These are phyloP conservation scores for Serinus canaria DNA, from an alignment of 2,113 vertebrate genomes.

Conservation along the genomic window DNA sequence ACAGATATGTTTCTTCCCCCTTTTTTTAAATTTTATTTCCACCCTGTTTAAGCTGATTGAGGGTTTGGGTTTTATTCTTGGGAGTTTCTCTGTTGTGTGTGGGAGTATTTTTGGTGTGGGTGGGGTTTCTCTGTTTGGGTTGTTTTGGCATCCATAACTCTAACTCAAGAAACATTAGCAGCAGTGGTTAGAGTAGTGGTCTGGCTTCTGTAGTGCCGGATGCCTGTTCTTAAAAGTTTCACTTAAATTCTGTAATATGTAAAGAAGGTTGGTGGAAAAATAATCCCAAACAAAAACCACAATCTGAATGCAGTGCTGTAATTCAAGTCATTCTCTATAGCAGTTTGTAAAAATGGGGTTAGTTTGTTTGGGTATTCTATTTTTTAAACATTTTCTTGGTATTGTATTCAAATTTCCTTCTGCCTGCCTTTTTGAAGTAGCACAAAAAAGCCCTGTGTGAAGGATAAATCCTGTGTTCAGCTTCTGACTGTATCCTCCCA, in stretches of 20 bases:
- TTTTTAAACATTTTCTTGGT: not conserved
- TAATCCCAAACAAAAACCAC: not conserved
- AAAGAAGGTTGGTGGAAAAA: not conserved
- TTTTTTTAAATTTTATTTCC: not conserved
- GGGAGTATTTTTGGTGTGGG: not conserved
- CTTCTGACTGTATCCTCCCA: not conserved
- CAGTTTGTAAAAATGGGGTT: not conserved
- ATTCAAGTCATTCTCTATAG: not conserved
- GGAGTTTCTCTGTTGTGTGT: not conserved
- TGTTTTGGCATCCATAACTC: not conserved
- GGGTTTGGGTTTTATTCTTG: not conserved
- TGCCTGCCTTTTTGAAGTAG: not conserved
- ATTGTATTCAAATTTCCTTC: not conserved
- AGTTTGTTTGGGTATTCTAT: not conserved
- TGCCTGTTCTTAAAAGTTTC: not conserved
- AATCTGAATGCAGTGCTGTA: not conserved
- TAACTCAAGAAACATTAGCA: not conserved
- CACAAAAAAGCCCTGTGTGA: fast-evolving
- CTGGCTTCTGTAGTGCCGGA: not conserved
- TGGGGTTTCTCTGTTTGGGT: not conserved
- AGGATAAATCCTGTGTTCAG: not conserved
- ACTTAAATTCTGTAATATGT: not conserved
- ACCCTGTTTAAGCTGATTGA: not conserved
- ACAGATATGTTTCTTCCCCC: not conserved
- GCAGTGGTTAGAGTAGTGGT: not conserved